Conservation (phyloP, 30 jellyfish, hydroid and myxozoan species). For the Phacellophora camtschatica region DNA sequence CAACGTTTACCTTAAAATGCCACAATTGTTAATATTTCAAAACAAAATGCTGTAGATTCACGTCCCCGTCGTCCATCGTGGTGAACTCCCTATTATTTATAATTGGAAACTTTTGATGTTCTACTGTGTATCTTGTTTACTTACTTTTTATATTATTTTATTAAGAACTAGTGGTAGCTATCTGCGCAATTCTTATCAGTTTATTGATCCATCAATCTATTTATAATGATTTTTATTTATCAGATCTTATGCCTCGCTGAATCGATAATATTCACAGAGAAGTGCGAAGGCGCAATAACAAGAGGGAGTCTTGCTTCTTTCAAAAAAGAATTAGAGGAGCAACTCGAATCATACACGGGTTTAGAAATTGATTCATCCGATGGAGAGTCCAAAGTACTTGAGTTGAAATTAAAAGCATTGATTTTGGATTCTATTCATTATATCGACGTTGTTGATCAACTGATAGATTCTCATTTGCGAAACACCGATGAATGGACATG, state of each 20-base stretch:
- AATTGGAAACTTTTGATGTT: too few relatives aligned
- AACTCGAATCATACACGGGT: slow-evolving; percentile 82
- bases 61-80: too few relatives aligned
- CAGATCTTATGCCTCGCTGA: slow-evolving; percentile 93
- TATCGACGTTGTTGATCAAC: slow-evolving; percentile 91
- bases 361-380: slow-evolving; percentile 73
- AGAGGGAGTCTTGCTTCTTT: slow-evolving; percentile 67
- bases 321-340: slow-evolving; percentile 80
- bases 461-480: slow-evolving; percentile 41
- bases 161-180: too few relatives aligned
- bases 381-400: slow-evolving; percentile 75
- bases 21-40: too few relatives aligned
- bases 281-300: slow-evolving; percentile 85
- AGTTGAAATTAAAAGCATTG: slow-evolving; percentile 86
- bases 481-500: slow-evolving; percentile 85
- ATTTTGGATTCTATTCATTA: slow-evolving; percentile 91
- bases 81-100: too few relatives aligned
- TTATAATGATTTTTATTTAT: too few relatives aligned
- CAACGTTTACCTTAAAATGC: too few relatives aligned
- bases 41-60: too few relatives aligned
- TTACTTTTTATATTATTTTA: too few relatives aligned
- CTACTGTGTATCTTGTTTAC: too few relatives aligned
- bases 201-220: too few relatives aligned
- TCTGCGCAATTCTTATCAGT: too few relatives aligned
- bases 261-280: slow-evolving; percentile 81